Percentiles rank a stretch among this genome's conserved stretches.
Conservation (phyloP, 2,888 invertebrate species). For the Rhabditophanes sp. region DNA sequence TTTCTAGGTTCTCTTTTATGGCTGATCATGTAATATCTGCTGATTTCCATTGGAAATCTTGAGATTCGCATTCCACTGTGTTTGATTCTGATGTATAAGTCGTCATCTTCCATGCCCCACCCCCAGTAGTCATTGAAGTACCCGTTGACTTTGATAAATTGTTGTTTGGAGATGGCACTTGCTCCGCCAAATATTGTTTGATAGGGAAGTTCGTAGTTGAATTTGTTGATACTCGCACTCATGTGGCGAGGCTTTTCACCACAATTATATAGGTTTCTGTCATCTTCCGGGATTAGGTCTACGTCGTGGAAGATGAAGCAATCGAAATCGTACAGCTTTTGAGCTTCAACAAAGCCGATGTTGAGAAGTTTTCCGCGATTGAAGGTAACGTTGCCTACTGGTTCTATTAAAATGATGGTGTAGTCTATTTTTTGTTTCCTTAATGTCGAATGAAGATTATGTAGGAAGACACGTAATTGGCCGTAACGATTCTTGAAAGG, state of each 20-base stretch:
- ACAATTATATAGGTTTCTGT: slow-evolving; percentile 5
- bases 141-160: slow-evolving; percentile 67
- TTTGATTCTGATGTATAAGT: slow-evolving; percentile 59
- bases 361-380: slow-evolving; percentile 1
- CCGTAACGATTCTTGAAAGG: slow-evolving; percentile 1
- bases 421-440: background rate
- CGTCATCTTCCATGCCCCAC: slow-evolving; percentile 98
- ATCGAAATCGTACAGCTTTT: background rate
- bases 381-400: background rate
- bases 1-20: too few species aligned
- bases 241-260: slow-evolving; percentile 41
- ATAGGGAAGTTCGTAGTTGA: slow-evolving; percentile 58
- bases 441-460: background rate
- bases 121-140: slow-evolving; percentile 62
- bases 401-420: background rate
- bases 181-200: slow-evolving; percentile 81
- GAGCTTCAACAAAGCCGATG: slow-evolving; percentile 2
- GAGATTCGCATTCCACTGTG: slow-evolving; percentile 64
- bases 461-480: background rate
- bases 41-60: slow-evolving; percentile 75
- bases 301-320: slow-evolving; percentile 6
- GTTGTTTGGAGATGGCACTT: slow-evolving; percentile 69
- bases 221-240: slow-evolving; percentile 44
- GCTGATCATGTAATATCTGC: slow-evolving; percentile 87
- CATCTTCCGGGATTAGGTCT: slow-evolving; percentile 4